These are phyloP conservation scores for Macrophya alboannulata DNA, from an alignment of 2,888 invertebrate species.

Conservation along the genomic window DNA sequence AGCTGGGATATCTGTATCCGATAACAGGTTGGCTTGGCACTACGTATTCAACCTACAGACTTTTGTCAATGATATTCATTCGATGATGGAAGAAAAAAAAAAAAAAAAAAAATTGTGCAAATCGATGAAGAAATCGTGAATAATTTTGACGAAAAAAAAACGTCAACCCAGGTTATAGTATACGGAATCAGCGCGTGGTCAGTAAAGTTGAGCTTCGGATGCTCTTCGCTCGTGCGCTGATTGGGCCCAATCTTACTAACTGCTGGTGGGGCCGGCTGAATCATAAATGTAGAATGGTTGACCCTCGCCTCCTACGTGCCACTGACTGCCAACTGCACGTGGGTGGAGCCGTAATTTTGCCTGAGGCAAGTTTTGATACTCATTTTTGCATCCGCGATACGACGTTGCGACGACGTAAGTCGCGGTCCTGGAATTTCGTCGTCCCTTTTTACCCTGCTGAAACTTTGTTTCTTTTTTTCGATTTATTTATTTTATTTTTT, in stretches of 20 bases:
- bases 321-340: constrained; percentile 49
- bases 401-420: constrained; percentile 17
- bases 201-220: constrained; percentile 43
- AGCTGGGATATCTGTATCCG: constrained; percentile 5
- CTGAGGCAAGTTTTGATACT: constrained; percentile 27
- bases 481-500: not conserved
- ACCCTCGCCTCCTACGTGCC: constrained; percentile 54
- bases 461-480: not conserved
- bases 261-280: constrained; percentile 47
- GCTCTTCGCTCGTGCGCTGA: constrained; percentile 55
- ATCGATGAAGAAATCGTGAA: not conserved
- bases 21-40: not conserved
- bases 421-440: constrained; percentile 47
- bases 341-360: constrained; percentile 53
- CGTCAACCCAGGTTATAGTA: not conserved
- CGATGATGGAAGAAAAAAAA: no score
- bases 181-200: constrained; percentile 46
- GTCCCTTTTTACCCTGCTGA: not conserved
- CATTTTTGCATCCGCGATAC: constrained; percentile 47
- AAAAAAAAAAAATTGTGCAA: not conserved
- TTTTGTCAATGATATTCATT: not conserved
- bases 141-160: not conserved
- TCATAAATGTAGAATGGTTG: constrained; percentile 55
- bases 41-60: not conserved
- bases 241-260: constrained; percentile 55